These are phyloP conservation scores for Diadromus collaris DNA, from an alignment of 2,888 invertebrate species.

Conservation along the genomic window DNA sequence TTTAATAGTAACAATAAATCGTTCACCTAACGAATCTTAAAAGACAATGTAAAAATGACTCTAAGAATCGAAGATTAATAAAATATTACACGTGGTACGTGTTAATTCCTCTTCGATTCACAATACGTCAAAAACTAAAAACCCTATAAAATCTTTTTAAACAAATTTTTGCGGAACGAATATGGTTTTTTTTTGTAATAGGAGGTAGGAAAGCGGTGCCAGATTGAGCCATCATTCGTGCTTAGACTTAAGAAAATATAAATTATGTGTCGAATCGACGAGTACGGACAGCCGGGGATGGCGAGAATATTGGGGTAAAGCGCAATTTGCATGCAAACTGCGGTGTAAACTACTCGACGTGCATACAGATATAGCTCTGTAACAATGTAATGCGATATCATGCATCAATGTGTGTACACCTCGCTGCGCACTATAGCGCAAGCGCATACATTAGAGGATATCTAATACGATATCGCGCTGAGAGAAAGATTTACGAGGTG, in stretches of 20 bases:
- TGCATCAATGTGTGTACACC: slow-evolving; percentile 23
- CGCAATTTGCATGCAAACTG: slow-evolving; percentile 8
- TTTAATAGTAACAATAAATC: no score
- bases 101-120: background rate
- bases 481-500: slow-evolving; percentile 44
- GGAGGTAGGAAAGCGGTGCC: background rate
- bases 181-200: background rate
- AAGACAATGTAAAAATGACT: no score
- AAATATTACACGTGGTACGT: background rate
- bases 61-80: no score
- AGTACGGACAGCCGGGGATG: background rate
- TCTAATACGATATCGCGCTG: slow-evolving; percentile 37
- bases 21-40: no score
- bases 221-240: background rate
- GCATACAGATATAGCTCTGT: background rate
- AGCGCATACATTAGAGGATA: slow-evolving; percentile 16
- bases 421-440: background rate
- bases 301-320: background rate
- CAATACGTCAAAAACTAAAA: background rate
- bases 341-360: background rate
- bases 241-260: background rate
- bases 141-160: background rate
- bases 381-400: background rate
- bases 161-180: background rate
- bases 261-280: background rate